phyloP scores from a whole-genome alignment of 1,140 invertebrate species.

The Eueides isabella region DNA sequence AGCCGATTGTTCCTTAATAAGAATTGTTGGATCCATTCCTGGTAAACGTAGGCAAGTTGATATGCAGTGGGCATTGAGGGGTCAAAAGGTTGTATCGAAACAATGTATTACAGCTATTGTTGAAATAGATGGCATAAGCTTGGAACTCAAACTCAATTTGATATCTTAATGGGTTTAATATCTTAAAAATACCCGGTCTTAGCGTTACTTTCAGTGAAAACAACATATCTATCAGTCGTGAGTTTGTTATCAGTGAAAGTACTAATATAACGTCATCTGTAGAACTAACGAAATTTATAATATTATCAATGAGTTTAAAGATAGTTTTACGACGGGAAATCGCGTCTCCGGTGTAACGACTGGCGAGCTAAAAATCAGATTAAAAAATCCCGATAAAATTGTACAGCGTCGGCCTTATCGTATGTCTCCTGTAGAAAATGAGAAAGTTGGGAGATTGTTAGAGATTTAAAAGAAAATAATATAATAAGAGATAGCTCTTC shows the following conservation, averaged over 20 bases:
- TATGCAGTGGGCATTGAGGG: slow-evolving; percentile 28
- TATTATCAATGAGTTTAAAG: slow-evolving; percentile 22
- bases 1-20: slow-evolving; percentile 42
- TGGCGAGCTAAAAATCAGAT: slow-evolving; percentile 38
- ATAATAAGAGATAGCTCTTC: slow-evolving; percentile 7
- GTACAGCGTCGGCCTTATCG: slow-evolving; percentile 54
- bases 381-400: slow-evolving; percentile 36
- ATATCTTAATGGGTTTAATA: slow-evolving; percentile 41
- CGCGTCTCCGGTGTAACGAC: slow-evolving; percentile 32
- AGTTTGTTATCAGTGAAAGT: slow-evolving; percentile 18
- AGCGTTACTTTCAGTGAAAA: slow-evolving; percentile 21
- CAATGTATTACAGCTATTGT: slow-evolving; percentile 34
- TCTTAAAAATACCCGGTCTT: slow-evolving; percentile 43
- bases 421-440: slow-evolving; percentile 43
- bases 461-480: slow-evolving; percentile 26
- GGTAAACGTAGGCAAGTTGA: slow-evolving; percentile 33
- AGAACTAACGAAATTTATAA: slow-evolving; percentile 17
- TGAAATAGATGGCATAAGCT: slow-evolving; percentile 19
- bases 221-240: slow-evolving; percentile 11
- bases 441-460: slow-evolving; percentile 36
- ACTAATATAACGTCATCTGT: no score
- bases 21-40: slow-evolving; percentile 32
- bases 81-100: slow-evolving; percentile 8
- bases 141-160: slow-evolving; percentile 36
- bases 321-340: slow-evolving; percentile 42